phyloP scores from a whole-genome alignment of 23 tunicate species.

The Botrylloides violaceus region DNA sequence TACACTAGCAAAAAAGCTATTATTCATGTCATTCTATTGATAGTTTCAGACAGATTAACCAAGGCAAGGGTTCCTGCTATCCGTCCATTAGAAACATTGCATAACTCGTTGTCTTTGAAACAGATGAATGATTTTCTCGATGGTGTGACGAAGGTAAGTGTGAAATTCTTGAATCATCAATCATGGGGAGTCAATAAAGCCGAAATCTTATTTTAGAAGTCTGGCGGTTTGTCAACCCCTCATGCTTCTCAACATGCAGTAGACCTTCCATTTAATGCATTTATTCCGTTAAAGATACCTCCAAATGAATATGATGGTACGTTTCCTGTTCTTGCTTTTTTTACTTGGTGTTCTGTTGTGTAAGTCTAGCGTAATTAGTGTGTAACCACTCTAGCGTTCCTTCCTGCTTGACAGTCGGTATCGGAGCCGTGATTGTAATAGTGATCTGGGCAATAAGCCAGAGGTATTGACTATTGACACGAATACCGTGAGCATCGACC shows the following conservation, averaged over 20 bases:
- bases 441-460: too few relatives aligned
- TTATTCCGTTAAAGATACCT: constrained; percentile 63
- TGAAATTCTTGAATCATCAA: too few relatives aligned
- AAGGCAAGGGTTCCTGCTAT: constrained; percentile 61
- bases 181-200: too few relatives aligned
- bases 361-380: too few relatives aligned
- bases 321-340: too few relatives aligned
- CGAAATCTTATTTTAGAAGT: neutral
- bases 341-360: too few relatives aligned
- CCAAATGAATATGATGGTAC: constrained; percentile 68
- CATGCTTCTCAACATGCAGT: neutral
- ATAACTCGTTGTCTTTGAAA: constrained; percentile 83
- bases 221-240: neutral
- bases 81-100: constrained; percentile 89
- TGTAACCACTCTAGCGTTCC: too few relatives aligned
- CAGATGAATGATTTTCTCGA: constrained; percentile 88
- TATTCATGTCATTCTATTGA: neutral
- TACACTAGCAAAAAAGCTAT: too few relatives aligned
- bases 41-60: constrained; percentile 15
- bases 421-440: too few relatives aligned
- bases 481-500: too few relatives aligned
- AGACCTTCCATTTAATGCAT: constrained; percentile 62
- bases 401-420: too few relatives aligned
- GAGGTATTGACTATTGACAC: too few relatives aligned
- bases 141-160: constrained; percentile 36